A percentile compares a stretch with the other conserved stretches of the same genome.
These are phyloP conservation scores for Aspidiotus destructor DNA, from an alignment of 2,888 invertebrate species.

Conservation along the genomic window DNA sequence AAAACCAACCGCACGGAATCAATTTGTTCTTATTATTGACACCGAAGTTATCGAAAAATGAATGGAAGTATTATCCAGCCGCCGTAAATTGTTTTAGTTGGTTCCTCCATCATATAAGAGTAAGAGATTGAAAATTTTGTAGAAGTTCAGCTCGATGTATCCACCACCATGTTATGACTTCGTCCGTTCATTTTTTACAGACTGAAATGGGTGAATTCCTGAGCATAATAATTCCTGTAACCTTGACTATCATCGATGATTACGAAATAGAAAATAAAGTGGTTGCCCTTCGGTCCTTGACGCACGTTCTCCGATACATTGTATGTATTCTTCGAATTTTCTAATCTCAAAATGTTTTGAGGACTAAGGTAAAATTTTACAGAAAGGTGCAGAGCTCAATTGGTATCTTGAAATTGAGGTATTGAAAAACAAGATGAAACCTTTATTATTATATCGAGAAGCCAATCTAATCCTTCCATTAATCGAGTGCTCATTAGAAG, in stretches of 20 bases:
- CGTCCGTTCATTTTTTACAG: too few relatives aligned
- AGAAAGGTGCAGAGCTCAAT: slow-evolving; percentile 13
- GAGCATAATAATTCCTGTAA: slow-evolving; percentile 6
- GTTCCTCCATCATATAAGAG: slow-evolving; percentile 17
- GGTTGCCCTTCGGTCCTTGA: slow-evolving; percentile 6
- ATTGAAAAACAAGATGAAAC: slow-evolving; percentile 10
- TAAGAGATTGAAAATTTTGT: not conserved
- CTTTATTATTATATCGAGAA: slow-evolving; percentile 14
- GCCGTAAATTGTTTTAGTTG: slow-evolving; percentile 10
- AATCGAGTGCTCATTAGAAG: slow-evolving; percentile 17
- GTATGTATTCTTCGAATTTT: slow-evolving; percentile 6
- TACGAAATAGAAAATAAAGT: not conserved
- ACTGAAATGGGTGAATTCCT: slow-evolving; percentile 15
- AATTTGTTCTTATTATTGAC: slow-evolving; percentile 3
- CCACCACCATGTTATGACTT: not conserved
- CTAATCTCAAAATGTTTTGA: not conserved
- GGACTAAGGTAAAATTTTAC: not conserved
- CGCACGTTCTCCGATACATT: slow-evolving; percentile 8
- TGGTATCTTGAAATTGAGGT: slow-evolving; percentile 24
- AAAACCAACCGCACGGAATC: not conserved
- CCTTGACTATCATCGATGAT: slow-evolving; percentile 16
- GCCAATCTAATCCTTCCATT: slow-evolving; percentile 11
- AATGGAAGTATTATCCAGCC: slow-evolving; percentile 22
- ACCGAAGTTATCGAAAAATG: slow-evolving; percentile 15
- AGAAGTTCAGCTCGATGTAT: not conserved